Percentiles rank a stretch among this genome's conserved stretches.
These are phyloP conservation scores for Lysiphlebus fabarum DNA, from an alignment of 1,140 invertebrate genomes.

Conservation along the genomic window DNA sequence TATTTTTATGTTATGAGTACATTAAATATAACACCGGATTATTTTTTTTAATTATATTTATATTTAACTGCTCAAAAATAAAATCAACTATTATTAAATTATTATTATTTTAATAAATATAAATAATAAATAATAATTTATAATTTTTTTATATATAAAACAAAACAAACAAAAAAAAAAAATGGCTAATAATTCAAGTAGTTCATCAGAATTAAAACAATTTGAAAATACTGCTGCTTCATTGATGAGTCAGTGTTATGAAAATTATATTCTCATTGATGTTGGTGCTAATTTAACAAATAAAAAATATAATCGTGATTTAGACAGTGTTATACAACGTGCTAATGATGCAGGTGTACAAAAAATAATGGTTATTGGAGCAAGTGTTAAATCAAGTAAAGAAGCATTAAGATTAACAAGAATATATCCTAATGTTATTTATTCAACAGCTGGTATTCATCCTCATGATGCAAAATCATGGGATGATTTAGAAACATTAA, in stretches of 20 bases:
- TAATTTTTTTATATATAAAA: no score
- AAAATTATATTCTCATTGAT: constrained; percentile 89
- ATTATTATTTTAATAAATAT: constrained; percentile 20
- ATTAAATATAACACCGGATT: no score
- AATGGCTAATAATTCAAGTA: constrained; percentile 46
- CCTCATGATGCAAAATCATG: constrained; percentile 95
- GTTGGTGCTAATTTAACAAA: constrained; percentile 93
- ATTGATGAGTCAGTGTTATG: constrained; percentile 64
- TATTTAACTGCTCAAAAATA: constrained; percentile 15
- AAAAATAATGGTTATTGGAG: constrained; percentile 92
- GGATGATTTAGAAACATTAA: constrained; percentile 70
- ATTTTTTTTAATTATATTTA: no score
- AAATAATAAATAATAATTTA: constrained; percentile 29
- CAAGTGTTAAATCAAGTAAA: constrained; percentile 83
- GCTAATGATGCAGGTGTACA: constrained; percentile 91
- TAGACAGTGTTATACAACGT: constrained; percentile 87
- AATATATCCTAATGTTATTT: constrained; percentile 84
- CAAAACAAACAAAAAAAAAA: constrained; percentile 28
- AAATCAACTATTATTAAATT: no score
- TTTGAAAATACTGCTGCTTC: constrained; percentile 28
- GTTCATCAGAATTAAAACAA: constrained; percentile 25
- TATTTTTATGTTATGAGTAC: no score
- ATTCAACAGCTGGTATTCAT: constrained; percentile 91
- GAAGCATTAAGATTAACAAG: constrained; percentile 83
- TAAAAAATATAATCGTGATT: constrained; percentile 88